phyloP scores from a whole-genome alignment of 1,140 invertebrate genomes.

The Mactra quadrangularis region DNA sequence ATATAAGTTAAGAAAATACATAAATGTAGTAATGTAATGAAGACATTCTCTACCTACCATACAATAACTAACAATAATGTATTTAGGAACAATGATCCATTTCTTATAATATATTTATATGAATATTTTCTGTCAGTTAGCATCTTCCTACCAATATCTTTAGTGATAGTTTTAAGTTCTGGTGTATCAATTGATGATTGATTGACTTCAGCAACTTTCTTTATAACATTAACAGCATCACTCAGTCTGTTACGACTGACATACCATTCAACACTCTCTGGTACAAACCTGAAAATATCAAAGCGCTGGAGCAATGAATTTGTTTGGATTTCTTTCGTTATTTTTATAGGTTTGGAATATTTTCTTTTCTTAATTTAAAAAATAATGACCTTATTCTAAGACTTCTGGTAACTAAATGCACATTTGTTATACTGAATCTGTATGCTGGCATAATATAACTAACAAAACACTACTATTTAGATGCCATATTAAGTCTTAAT shows the following conservation, averaged over 20 bases:
- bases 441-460: too few species aligned
- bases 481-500: too few species aligned
- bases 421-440: background rate
- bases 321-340: background rate
- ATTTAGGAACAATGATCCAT: background rate
- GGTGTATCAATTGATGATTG: slow-evolving; percentile 1
- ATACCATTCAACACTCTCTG: slow-evolving; percentile 45
- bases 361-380: background rate
- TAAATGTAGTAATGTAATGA: background rate
- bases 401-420: background rate
- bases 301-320: too few species aligned
- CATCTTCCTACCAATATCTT: background rate
- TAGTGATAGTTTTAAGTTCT: too few species aligned
- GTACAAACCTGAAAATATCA: slow-evolving; percentile 25
- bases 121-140: slow-evolving; percentile 14
- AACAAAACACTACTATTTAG: too few species aligned
- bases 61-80: background rate
- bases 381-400: background rate
- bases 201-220: slow-evolving; percentile 10
- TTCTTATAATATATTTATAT: background rate
- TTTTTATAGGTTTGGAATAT: too few species aligned
- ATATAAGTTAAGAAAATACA: too few species aligned
- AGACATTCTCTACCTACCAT: slow-evolving; percentile 2
- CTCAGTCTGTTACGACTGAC: slow-evolving; percentile 1
- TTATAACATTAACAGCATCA: slow-evolving; percentile 29